These are phyloP conservation scores for Portevinia maculata DNA, from an alignment of 2,888 invertebrate genomes.

Conservation along the genomic window DNA sequence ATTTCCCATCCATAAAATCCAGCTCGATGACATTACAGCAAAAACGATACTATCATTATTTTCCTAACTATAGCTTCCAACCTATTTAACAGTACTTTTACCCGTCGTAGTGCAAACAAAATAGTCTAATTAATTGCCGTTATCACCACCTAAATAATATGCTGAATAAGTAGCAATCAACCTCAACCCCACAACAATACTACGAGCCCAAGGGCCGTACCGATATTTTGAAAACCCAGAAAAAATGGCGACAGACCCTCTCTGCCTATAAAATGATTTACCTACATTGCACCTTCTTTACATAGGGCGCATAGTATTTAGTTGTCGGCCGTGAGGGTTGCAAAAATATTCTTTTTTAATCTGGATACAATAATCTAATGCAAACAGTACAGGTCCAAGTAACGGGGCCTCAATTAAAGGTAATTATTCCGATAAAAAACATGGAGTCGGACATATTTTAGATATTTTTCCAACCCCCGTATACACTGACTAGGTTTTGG, in stretches of 20 bases:
- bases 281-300: constrained; percentile 13
- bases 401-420: constrained; percentile 66
- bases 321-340: not conserved
- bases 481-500: constrained; percentile 3
- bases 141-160: constrained; percentile 57
- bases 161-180: constrained; percentile 48
- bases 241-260: constrained; percentile 42
- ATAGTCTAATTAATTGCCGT: constrained; percentile 49
- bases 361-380: constrained; percentile 61
- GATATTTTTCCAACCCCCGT: constrained; percentile 52
- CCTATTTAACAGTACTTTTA: constrained; percentile 8
- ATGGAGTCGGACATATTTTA: constrained; percentile 67
- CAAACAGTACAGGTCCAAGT: constrained; percentile 51
- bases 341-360: constrained; percentile 46
- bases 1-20: not conserved
- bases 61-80: not conserved
- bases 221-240: constrained; percentile 13
- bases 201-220: not conserved
- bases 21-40: constrained; percentile 12
- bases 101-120: constrained; percentile 3
- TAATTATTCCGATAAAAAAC: constrained; percentile 70
- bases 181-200: not conserved
- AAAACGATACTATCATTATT: constrained; percentile 2
- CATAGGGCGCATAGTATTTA: not conserved
- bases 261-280: not conserved